phyloP scores from a whole-genome alignment of 2,888 invertebrate species.

The Papilio demoleus region DNA sequence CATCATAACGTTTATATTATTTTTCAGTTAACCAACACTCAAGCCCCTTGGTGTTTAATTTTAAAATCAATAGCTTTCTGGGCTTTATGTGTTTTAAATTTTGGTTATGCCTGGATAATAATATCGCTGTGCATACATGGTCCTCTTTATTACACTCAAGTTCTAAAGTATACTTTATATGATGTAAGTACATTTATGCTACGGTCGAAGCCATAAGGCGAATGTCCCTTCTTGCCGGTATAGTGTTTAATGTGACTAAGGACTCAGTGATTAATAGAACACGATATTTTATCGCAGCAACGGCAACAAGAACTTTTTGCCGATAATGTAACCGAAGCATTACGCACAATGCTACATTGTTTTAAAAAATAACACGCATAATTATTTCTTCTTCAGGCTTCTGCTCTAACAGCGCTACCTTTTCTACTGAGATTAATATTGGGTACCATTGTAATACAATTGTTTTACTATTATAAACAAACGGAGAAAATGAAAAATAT shows the following conservation, averaged over 20 bases:
- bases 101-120: constrained; percentile 79
- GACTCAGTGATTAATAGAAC: too few species aligned
- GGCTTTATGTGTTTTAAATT: constrained; percentile 72
- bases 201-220: too few species aligned
- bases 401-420: constrained; percentile 71
- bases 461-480: constrained; percentile 69
- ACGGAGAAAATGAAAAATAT: constrained; percentile 56
- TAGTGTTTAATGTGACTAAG: too few species aligned
- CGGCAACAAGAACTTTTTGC: too few species aligned
- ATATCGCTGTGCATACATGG: constrained; percentile 71
- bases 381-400: constrained; percentile 65
- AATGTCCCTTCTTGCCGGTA: too few species aligned
- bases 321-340: too few species aligned
- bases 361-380: too few species aligned
- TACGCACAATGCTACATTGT: too few species aligned
- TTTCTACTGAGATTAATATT: constrained; percentile 71
- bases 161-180: constrained; percentile 65
- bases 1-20: not conserved
- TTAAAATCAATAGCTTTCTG: constrained; percentile 71
- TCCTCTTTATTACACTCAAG: constrained; percentile 67
- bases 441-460: constrained; percentile 71
- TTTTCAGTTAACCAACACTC: constrained; percentile 65
- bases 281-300: too few species aligned
- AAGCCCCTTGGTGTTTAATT: constrained; percentile 71
- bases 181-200: constrained; percentile 57